phyloP scores from a whole-genome alignment of 2,113 vertebrate genomes.

The Vidua macroura region DNA sequence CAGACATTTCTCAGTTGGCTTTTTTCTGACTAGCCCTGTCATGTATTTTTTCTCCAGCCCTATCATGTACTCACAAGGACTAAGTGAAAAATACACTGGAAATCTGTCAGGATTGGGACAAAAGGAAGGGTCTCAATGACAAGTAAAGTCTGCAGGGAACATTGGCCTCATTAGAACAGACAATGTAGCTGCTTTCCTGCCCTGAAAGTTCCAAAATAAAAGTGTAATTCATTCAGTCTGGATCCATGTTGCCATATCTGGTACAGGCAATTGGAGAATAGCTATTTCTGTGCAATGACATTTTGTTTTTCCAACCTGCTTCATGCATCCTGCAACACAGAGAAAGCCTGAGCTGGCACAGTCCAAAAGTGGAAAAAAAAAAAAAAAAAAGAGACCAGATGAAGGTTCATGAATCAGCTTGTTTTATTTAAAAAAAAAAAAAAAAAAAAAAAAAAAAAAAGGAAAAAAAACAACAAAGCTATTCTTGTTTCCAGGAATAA shows the following conservation, averaged over 20 bases:
- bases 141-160: not conserved
- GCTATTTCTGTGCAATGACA: not conserved
- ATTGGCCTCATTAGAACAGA: not conserved
- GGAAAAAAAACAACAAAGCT: rapidly evolving
- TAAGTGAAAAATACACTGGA: not conserved
- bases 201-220: not conserved
- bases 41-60: not conserved
- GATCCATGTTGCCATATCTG: not conserved
- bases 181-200: not conserved
- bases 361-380: not conserved
- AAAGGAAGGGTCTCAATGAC: not conserved
- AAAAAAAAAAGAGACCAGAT: not conserved
- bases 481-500: not conserved
- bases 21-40: not conserved
- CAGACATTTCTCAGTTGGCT: not conserved
- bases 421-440: not conserved
- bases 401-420: rapidly evolving
- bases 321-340: not conserved
- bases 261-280: not conserved
- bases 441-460: rapidly evolving
- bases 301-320: not conserved
- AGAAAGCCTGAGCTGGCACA: not conserved
- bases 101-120: not conserved
- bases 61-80: not conserved
- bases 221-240: not conserved